Evolutionary conservation across 2,797 vertebrate species (phyloP), one percentile per base, ranked within the genome.

Genomic region (Mergus octosetaceus): DNA sequence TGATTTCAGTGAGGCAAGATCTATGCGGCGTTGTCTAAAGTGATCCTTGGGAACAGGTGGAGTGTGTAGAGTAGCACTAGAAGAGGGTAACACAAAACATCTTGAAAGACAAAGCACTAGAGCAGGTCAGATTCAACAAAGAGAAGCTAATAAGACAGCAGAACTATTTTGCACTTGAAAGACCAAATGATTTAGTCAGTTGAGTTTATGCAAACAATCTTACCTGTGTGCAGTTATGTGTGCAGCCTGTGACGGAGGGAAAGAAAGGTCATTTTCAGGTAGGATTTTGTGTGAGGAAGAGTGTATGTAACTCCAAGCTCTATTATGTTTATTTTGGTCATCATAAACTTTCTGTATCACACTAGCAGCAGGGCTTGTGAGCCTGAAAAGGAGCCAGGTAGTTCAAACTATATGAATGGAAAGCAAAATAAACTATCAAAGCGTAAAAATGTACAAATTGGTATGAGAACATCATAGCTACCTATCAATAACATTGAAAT

Each of bases 351-450:
- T 89, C 58, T 87, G 41, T 69, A 36, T 95, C 81, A 70, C 62
- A 36, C 83, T 80, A 92, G 53, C 89, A 85, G 61, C 61, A 87
- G 75, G 54, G 36, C 32, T 89, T 92, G 64, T 77, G 15, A 62
- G 38, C 61, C 56, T 89, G 92, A 89, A 89, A 89, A 93, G 68
- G 47, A 91, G 78, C 78, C 84, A 87, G 61, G 70, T 84, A 72
- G 49, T 91, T 83, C 76, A 77, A 89, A 86, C 27, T 18, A 5
- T 68, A n/a, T 85, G 38, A 89, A 81, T 85, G 49, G 36, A 87
- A 87, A 96, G 41, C 54, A 69, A 80, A 66, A 80, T 65, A 89
- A 92, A 51, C 39, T 70, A 85, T 2, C 64, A 75, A 83, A 90
- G 32, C 2, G 0, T 93, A 75, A 85, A 95, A 93, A 65, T 21